Base-by-base conservation (phyloP, 2,888 invertebrate species). In the Baccha elongata region DNA sequence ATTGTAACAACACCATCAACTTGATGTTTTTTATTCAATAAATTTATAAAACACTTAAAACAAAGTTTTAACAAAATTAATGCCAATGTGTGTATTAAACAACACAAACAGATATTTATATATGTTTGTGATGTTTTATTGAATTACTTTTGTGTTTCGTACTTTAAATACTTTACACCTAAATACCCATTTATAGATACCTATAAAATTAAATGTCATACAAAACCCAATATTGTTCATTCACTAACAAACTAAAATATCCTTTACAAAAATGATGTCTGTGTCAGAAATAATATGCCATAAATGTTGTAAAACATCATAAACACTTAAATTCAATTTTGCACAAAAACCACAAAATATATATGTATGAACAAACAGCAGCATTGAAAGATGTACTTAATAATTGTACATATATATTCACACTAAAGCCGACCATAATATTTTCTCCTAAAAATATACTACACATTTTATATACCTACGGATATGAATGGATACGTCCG, bases 291-390 rank as follows among this genome's bases (percentile, higher is more conserved):
- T 17, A 44, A 44, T 44, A 10, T 19, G 8, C 44, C 19, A 44
- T 44, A 44, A 44, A 44, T 19, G 17, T 44, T 44, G 17, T 44
- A 19, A 40, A 13, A 8, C 19, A 17, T 48, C 23, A 48, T 48
- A 48, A 68, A 64, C 37, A 40, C 50, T 55, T 60, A 65, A 65
- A 69, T 71, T 75, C 65, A 75, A 71, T 65, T 69, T 69, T 15
- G 17, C 35, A 6, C n/a, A 35, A 60, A 60, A 42, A 40, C 53
- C 40, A 74, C 48, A 81, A 69, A 62, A 68, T 15, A 26, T 15
- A n/a, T 13, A 44, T 1, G 35, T 37, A 48, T n/a, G 8, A 11
- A n/a, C 11, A n/a, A 6, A 21, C 8, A 62, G 62, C 73, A 35
- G 19, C 40, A 55, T 40, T 35, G 40, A 79, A 79, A 62, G 53